Base-by-base conservation (phyloP, 2,888 invertebrate genomes). In the Asteroscopus sphinx region DNA sequence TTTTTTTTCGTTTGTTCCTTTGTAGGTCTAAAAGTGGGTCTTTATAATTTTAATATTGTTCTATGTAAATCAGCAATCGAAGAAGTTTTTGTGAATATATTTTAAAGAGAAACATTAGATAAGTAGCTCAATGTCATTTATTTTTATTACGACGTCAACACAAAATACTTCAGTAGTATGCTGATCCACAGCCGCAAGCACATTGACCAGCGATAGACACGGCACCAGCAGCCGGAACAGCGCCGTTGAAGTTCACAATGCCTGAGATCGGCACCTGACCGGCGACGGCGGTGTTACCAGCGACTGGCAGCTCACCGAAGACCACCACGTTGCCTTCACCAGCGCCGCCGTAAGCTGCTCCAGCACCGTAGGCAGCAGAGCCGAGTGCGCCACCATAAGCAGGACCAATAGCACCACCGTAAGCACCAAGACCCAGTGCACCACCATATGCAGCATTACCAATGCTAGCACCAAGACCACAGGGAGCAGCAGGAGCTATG, bases 231-330 rank as follows among this genome's bases (percentile, higher is more conserved):
- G 82, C 82, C 1, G 76, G 71, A 3, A 80, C 67, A 4, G 53
- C 40, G 2, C 82, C 81, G 21, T 47, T 48, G 51, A 78, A 81
- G 40, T 55, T 48, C 2, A 81, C 73, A 3, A 61, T 67, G 9
- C 81, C 80, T 12, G 63, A 44, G 37, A 79, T 76, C 8, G 80
- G 80, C 37, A 80, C 76, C 32, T 54, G 49, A 21, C 59, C 59
- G 8, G 53, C 55, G 26, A 62, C 21, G 11, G 42, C 62, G 13
- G 81, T 76, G 37, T 53, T 59, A 30, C 81, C 82, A 12, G 46
- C 42, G 28, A 74, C 52, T 15, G 54, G 66, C 42, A 58, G 48
- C 46, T 60, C 68, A 8, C 67, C 65, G n/a, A 39, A 39, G 12
- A 68, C 63, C 13, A 36, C 59, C 26, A 62, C 49, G 21, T 39